Conservation (phyloP, 2,888 invertebrate species). For the Lithodes maja region DNA sequence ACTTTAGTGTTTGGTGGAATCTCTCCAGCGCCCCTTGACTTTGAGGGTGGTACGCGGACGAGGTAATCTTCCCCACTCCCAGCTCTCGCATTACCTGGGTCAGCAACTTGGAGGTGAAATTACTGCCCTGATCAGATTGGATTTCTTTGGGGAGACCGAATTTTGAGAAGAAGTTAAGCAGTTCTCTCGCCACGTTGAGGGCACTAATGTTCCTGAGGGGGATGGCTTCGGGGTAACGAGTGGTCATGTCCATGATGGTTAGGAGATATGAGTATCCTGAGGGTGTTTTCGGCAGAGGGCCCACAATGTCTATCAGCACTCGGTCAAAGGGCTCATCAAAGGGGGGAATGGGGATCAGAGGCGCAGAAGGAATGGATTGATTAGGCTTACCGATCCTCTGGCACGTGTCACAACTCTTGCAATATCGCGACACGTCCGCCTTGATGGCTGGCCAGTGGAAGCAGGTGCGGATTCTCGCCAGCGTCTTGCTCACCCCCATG, state of each 20-base stretch:
- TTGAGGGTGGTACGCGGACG: conserved; percentile 22
- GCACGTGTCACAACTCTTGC: neutral
- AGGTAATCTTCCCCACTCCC: neutral
- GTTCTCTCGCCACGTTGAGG: neutral
- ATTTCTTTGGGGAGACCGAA: conserved; percentile 14
- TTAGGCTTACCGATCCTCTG: conserved; percentile 13
- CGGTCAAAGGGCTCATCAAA: neutral
- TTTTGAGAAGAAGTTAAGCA: conserved; percentile 8
- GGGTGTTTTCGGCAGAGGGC: neutral
- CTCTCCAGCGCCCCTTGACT: conserved; percentile 33
- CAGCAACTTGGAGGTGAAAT: conserved; percentile 20
- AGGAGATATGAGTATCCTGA: neutral
- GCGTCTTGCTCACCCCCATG: neutral
- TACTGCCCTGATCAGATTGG: conserved; percentile 28
- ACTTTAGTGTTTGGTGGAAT: conserved; percentile 24
- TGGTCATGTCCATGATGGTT: conserved; percentile 8
- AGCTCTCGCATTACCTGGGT: neutral
- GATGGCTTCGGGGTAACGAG: conserved; percentile 8
- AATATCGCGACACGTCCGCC: neutral
- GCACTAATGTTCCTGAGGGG: neutral
- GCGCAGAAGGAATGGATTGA: neutral
- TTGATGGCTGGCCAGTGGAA: neutral
- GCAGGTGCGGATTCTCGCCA: neutral
- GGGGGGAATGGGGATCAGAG: neutral
- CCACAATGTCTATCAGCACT: conserved; percentile 2